These are phyloP conservation scores for Scomber scombrus DNA, from an alignment of 2,113 vertebrate species.

Conservation along the genomic window DNA sequence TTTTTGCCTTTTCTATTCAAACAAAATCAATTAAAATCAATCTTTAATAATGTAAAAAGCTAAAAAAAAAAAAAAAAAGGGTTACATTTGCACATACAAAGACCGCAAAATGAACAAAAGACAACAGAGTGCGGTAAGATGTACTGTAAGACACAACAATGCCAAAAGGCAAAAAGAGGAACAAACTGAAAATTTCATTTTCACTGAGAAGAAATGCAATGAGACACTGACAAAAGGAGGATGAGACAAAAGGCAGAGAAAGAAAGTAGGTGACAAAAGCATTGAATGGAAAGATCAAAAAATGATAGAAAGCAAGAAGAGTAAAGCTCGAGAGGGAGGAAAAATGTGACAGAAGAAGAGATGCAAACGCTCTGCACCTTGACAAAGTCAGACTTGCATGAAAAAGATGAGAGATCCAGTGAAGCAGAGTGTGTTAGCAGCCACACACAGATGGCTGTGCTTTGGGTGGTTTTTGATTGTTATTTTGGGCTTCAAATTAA, in stretches of 20 bases:
- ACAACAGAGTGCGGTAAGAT: neutral
- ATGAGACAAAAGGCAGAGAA: neutral
- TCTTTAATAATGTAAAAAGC: neutral
- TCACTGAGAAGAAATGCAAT: constrained; percentile 8
- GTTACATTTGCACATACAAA: constrained; percentile 19
- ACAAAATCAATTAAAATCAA: neutral
- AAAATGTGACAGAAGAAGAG: neutral
- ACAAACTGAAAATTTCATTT: constrained; percentile 16
- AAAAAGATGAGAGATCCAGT: neutral
- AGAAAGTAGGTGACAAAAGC: constrained; percentile 7
- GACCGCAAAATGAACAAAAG: constrained; percentile 9
- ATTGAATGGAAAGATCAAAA: constrained; percentile 4
- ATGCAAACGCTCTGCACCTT: neutral
- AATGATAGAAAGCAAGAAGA: neutral
- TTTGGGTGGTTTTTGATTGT: neutral
- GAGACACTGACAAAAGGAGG: neutral
- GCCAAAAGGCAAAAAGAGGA: constrained; percentile 18
- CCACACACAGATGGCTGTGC: neutral
- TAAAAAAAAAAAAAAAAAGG: neutral
- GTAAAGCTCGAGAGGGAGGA: neutral
- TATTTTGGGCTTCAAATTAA: constrained; percentile 6
- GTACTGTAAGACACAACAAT: neutral
- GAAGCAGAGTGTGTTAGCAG: neutral
- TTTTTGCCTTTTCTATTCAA: neutral
- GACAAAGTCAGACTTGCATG: neutral